Conservation (phyloP, 2,797 vertebrate species). For the Gephyroberyx darwinii region DNA sequence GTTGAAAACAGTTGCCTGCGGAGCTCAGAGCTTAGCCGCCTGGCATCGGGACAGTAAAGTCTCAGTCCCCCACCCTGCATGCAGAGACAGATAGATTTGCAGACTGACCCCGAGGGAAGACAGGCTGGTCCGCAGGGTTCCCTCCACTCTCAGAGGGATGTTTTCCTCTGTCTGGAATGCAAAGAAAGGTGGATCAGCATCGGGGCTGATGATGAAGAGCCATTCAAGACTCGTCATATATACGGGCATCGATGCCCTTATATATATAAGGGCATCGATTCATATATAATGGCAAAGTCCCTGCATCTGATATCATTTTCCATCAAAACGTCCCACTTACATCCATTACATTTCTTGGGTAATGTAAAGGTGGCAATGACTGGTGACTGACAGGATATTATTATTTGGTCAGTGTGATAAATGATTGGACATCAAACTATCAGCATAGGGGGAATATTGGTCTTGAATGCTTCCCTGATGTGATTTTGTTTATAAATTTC, state of each 20-base stretch:
- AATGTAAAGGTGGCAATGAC: neutral
- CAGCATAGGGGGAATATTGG: too few species aligned
- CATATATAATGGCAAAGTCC: too few species aligned
- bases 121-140: slow-evolving; percentile 77
- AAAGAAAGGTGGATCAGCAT: neutral
- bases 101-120: slow-evolving; percentile 82
- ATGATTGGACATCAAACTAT: too few species aligned
- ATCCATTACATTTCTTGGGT: neutral
- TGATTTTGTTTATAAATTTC: too few species aligned
- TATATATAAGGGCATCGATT: neutral
- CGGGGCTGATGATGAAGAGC: neutral
- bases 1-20: slow-evolving; percentile 4
- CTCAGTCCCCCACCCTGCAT: slow-evolving; percentile 41
- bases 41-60: slow-evolving; percentile 50
- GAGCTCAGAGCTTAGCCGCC: slow-evolving; percentile 50
- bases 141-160: slow-evolving; percentile 78
- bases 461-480: too few species aligned
- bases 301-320: too few species aligned
- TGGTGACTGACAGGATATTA: neutral
- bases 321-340: slow-evolving; percentile 7
- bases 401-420: neutral
- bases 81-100: slow-evolving; percentile 46
- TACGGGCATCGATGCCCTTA: neutral
- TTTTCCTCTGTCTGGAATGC: slow-evolving; percentile 74
- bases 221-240: neutral